Conservation (phyloP, 1,140 invertebrate genomes). For the Brachionus rotundiformis region DNA sequence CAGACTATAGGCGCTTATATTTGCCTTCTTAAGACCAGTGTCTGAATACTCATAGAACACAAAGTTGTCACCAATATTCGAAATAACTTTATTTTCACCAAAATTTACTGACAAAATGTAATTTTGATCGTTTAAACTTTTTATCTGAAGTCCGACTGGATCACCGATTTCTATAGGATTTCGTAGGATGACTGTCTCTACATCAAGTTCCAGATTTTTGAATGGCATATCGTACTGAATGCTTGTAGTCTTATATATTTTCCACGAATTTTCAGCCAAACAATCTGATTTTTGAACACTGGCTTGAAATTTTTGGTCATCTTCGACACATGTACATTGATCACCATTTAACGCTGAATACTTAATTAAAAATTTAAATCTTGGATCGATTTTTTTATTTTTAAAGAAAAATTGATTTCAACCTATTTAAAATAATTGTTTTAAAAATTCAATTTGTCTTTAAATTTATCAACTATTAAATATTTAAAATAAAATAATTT, state of each 20-base stretch:
- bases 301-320: neutral
- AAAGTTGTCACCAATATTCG: slow-evolving; percentile 8
- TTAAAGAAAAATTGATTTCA: neutral
- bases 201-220: neutral
- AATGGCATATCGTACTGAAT: neutral
- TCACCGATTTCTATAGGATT: slow-evolving; percentile 18
- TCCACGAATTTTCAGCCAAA: neutral
- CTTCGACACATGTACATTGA: neutral
- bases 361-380: neutral
- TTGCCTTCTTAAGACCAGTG: neutral
- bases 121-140: neutral
- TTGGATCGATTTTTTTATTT: no score
- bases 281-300: neutral
- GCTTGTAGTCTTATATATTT: neutral
- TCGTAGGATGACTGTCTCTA: neutral
- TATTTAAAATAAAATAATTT: no score
- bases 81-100: neutral
- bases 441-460: no score
- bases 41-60: neutral
- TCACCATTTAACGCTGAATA: neutral
- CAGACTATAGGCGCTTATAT: slow-evolving; percentile 14
- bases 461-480: no score
- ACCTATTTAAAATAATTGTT: no score
- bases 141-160: slow-evolving; percentile 32
- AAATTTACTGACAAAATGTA: slow-evolving; percentile 13